Base-by-base conservation (phyloP, 2,888 invertebrate genomes). In the Micoletzkya japonica region DNA sequence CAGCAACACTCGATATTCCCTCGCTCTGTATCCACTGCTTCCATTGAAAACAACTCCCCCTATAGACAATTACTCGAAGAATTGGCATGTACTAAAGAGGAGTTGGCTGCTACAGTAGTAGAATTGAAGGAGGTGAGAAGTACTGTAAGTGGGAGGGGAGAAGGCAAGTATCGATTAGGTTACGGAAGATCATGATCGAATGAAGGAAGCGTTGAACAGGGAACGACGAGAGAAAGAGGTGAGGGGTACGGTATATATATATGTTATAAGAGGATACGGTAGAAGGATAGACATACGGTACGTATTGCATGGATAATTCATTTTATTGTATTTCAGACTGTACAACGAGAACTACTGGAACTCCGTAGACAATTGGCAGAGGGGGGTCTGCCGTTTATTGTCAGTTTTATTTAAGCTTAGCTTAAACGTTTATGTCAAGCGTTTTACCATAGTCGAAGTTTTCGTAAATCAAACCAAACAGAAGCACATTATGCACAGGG, bases 201-300 rank as follows among this genome's bases (percentile, higher is more conserved):
- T 63, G 34, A 49, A 63, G 24, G 50, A 63, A 24, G 50, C 63
- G 50, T 63, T 32, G 20, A 50, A 63, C n/a, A 63, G 50, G 63
- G 63, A 63, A 50, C 10, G 63, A 28, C 39, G 61, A 61, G 61
- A 30, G 49, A 26, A 32, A 30, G 61, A 61, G 37, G 61, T 49
- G n/a, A 59, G 59, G 14, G n/a, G 20, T 26, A 14, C 14, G 6
- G 59, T 17, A n/a, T 36, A 59, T n/a, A n/a, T n/a, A n/a, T n/a
- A n/a, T n/a, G n/a, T n/a, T n/a, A n/a, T n/a, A n/a, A n/a, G n/a
- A 2, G 36, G 20, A 59, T 52, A 14, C 7, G 17, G 52, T 52
- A 52, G 24, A n/a, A 6, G n/a, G 4, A 1, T 7, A 24, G 4
- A 26, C 20, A 37, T 28, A 20, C 17, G n/a, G 2, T 28, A 36